Base-by-base conservation (phyloP, 2,888 invertebrate species). In the Agrilus biguttatus region DNA sequence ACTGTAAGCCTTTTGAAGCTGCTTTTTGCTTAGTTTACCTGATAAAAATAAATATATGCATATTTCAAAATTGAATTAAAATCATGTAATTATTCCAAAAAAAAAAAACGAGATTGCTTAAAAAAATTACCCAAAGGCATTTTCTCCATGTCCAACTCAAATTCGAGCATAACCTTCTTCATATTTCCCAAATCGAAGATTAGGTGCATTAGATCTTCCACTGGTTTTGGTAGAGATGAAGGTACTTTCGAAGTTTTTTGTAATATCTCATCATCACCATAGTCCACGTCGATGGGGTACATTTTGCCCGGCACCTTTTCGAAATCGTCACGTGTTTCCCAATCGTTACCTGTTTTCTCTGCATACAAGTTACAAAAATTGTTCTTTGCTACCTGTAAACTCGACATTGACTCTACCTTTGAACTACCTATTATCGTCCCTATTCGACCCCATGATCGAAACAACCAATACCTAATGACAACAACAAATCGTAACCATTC, bases 111-210 rank as follows among this genome's bases (percentile, higher is more conserved):
- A n/a, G n/a, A n/a, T n/a, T n/a, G n/a, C n/a, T 36, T 21, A 40
- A 43, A 14, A 44, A 32, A 23, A 14, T 44, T 47, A 51, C 54
- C 98, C 8, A 98, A 69, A 0, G 98, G 98, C 97, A 98, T 96
- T 68, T 97, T 96, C 49, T 93, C 91, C 54, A 88, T 77, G 64
- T 98, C 97, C 52, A 98, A 71, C 72, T 98, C 93, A 67, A 93
- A 96, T 61, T 96, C 93, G 59, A 87, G 63, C 78, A 98, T 80
- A 0, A 89, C 83, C 60, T 80, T 80, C 61, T 92, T 92, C 96
- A 98, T 97, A 7, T 73, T 70, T 45, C 87, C 76, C 0, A 95
- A 77, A 63, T 98, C 90, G 66, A 98, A 98, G 45, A 98, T 84
- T 52, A 85, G 72, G 46, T 77, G 73, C 14, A 98, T 74, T 4